Percentiles rank a stretch among this genome's conserved stretches.
These are phyloP conservation scores for Actenoides hombroni DNA, from an alignment of 2,113 vertebrate species.

Conservation along the genomic window DNA sequence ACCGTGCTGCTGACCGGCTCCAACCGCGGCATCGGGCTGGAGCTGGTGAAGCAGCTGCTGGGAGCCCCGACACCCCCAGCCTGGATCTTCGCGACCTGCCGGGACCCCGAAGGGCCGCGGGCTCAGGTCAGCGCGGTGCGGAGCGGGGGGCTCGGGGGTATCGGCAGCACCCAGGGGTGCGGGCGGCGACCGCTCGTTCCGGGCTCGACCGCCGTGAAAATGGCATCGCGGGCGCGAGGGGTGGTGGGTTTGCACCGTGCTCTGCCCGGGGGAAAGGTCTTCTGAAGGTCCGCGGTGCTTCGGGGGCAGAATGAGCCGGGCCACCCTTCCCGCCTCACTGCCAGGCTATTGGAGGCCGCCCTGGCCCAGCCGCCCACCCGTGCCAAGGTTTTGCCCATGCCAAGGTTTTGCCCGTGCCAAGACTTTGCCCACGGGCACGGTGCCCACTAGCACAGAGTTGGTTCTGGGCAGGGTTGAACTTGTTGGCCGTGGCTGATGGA, in stretches of 20 bases:
- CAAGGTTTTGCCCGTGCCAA: not conserved
- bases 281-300: rapidly evolving
- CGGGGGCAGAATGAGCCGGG: rapidly evolving
- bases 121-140: slow-evolving; percentile 43
- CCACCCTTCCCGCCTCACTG: rapidly evolving
- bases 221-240: rapidly evolving
- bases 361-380: not conserved
- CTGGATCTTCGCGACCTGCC: slow-evolving; percentile 69
- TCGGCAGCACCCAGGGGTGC: not conserved
- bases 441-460: rapidly evolving
- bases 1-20: slow-evolving; percentile 62
- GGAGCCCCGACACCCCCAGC: not conserved
- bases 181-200: rapidly evolving
- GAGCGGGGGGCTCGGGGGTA: no score
- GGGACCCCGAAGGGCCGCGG: slow-evolving; percentile 50
- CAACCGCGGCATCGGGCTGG: slow-evolving; percentile 69
- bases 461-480: not conserved
- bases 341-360: rapidly evolving
- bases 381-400: not conserved
- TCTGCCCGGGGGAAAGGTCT: no score
- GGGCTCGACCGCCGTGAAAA: rapidly evolving
- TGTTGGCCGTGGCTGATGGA: rapidly evolving
- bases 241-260: rapidly evolving
- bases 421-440: rapidly evolving
- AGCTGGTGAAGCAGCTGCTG: slow-evolving; percentile 59